phyloP scores from a whole-genome alignment of 1,140 invertebrate species.

The Halesus radiatus region DNA sequence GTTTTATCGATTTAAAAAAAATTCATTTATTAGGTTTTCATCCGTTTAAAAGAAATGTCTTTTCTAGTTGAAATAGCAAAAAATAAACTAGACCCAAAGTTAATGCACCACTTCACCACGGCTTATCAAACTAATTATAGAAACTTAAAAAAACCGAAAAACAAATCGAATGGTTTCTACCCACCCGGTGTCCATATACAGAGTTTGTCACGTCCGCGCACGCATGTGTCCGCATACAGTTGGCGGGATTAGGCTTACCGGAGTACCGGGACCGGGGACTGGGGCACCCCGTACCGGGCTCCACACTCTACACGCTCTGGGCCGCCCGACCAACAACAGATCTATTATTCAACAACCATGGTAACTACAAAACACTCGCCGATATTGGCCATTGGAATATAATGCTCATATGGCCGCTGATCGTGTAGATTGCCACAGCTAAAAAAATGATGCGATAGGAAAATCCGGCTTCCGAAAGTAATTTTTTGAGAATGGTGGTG shows the following conservation, averaged over 20 bases:
- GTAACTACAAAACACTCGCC: constrained; percentile 22
- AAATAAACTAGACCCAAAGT: no score
- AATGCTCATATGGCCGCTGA: not conserved
- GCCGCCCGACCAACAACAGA: constrained; percentile 5
- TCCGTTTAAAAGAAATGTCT: no score
- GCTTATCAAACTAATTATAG: no score
- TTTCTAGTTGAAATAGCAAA: no score
- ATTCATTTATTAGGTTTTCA: no score
- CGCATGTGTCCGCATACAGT: constrained; percentile 56
- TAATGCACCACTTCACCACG: no score
- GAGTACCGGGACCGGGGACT: not conserved
- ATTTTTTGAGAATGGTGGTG: no score
- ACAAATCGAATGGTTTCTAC: not conserved
- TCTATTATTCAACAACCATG: constrained; percentile 40
- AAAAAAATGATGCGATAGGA: not conserved
- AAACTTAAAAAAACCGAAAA: no score
- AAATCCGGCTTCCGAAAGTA: no score
- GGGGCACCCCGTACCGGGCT: constrained; percentile 14
- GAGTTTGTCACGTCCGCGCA: constrained; percentile 51
- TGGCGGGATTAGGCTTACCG: constrained; percentile 54
- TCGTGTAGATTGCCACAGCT: not conserved
- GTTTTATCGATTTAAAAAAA: no score
- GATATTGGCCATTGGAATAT: not conserved
- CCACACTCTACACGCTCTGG: not conserved
- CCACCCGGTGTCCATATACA: constrained; percentile 4